Percentiles rank a stretch among this genome's conserved stretches.
Conservation (phyloP, 37 sponge, comb jelly and placozoan species). For the Lycopodina hypogea region DNA sequence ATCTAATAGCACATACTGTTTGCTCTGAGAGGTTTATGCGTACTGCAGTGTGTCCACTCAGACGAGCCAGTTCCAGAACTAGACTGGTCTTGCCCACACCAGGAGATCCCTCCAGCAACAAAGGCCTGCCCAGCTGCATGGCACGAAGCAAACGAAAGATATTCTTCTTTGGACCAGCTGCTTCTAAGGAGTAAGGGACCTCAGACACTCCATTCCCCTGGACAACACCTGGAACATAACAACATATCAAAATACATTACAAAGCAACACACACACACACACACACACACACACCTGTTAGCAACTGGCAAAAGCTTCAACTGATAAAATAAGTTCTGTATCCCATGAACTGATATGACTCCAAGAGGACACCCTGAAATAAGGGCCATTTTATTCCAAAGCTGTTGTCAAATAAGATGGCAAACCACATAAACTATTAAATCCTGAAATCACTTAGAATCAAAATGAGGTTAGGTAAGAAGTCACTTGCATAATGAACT, state of each 20-base stretch:
- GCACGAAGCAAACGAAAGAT: slow-evolving; percentile 76
- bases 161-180: slow-evolving; percentile 67
- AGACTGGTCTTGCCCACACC: slow-evolving; percentile 98
- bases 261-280: too few relatives aligned
- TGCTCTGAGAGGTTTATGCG: slow-evolving; percentile 98
- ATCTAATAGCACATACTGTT: too few relatives aligned
- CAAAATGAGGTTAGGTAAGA: too few relatives aligned
- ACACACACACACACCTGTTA: slow-evolving; percentile 1
- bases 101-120: slow-evolving; percentile 92
- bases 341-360: too few relatives aligned
- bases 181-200: slow-evolving; percentile 51
- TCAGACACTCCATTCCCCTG: too few relatives aligned
- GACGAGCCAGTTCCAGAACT: slow-evolving; percentile 79
- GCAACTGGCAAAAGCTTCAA: background rate
- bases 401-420: too few relatives aligned
- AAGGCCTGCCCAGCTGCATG: slow-evolving; percentile 84
- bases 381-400: too few relatives aligned
- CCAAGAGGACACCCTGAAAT: too few relatives aligned
- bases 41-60: slow-evolving; percentile 68
- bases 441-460: too few relatives aligned
- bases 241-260: background rate
- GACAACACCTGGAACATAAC: slow-evolving; percentile 20
- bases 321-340: too few relatives aligned
- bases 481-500: too few relatives aligned
- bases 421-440: too few relatives aligned